Percentiles rank a stretch among this genome's conserved stretches.
Conservation (phyloP, 2,113 vertebrate species). For the Erythrocebus patas region DNA sequence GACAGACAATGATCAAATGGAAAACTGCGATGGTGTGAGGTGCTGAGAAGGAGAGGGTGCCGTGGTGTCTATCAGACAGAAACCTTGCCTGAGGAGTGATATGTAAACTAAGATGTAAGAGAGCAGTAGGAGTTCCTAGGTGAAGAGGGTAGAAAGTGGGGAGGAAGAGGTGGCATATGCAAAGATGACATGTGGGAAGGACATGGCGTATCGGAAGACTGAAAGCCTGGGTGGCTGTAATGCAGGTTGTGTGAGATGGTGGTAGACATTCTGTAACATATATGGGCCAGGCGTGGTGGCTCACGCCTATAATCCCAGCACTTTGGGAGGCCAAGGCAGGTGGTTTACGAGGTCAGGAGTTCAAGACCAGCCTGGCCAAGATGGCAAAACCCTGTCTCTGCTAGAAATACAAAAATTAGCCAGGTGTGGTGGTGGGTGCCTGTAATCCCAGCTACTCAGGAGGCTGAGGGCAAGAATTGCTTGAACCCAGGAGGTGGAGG, state of each 20-base stretch:
- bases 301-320: no score
- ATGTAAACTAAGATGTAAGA: background rate
- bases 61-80: background rate
- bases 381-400: no score
- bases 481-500: no score
- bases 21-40: background rate
- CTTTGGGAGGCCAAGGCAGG: no score
- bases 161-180: background rate
- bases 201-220: background rate
- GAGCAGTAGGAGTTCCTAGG: background rate
- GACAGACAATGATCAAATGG: background rate
- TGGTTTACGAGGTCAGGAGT: no score
- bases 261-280: background rate
- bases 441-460: no score
- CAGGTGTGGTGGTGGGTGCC: no score
- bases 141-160: background rate
- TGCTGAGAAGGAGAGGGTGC: background rate
- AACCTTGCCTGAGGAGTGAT: background rate
- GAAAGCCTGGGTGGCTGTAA: background rate
- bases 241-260: background rate
- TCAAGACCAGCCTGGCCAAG: no score
- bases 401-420: no score
- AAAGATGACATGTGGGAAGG: background rate
- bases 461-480: no score
- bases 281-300: no score